Evolutionary conservation across 2,797 vertebrate species (phyloP).

Genomic region (Enteromius mattozi): DNA sequence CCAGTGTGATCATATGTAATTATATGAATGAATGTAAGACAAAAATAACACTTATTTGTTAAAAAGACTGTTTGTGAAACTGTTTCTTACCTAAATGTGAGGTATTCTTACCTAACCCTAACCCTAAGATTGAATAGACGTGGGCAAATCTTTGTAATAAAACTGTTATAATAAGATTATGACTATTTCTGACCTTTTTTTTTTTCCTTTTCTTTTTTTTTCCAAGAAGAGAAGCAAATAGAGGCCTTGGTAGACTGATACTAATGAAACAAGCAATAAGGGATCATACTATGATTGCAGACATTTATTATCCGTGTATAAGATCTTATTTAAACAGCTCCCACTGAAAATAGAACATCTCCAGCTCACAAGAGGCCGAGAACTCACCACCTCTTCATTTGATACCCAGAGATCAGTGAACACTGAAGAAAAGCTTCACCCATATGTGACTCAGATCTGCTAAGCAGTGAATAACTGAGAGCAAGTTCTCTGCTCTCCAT

Average conservation of each 20-base stretch:
- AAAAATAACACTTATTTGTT: too few species aligned
- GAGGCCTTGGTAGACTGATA: constrained; percentile 49
- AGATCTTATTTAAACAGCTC: background rate
- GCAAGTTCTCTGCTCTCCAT: constrained; percentile 20
- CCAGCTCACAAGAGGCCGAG: background rate
- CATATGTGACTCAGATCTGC: constrained; percentile 22
- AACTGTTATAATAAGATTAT: too few species aligned
- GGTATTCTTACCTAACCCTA: too few species aligned
- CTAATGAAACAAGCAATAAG: constrained; percentile 63
- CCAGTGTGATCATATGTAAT: too few species aligned
- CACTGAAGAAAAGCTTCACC: background rate
- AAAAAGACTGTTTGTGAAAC: too few species aligned
- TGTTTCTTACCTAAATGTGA: too few species aligned
- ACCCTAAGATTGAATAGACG: too few species aligned
- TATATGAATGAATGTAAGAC: too few species aligned
- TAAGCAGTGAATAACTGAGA: constrained; percentile 7
- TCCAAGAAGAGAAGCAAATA: background rate
- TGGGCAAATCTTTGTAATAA: background rate
- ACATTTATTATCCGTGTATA: background rate
- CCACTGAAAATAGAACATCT: background rate
- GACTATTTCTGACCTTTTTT: too few species aligned
- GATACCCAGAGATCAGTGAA: constrained; percentile 21
- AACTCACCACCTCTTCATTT: constrained; percentile 4
- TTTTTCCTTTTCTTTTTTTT: background rate
- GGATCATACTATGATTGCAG: constrained; percentile 2